Evolutionary conservation across 2,888 invertebrate genomes (phyloP), one percentile per base, ranked within the genome.

Genomic region (Acrobasis consociella): DNA sequence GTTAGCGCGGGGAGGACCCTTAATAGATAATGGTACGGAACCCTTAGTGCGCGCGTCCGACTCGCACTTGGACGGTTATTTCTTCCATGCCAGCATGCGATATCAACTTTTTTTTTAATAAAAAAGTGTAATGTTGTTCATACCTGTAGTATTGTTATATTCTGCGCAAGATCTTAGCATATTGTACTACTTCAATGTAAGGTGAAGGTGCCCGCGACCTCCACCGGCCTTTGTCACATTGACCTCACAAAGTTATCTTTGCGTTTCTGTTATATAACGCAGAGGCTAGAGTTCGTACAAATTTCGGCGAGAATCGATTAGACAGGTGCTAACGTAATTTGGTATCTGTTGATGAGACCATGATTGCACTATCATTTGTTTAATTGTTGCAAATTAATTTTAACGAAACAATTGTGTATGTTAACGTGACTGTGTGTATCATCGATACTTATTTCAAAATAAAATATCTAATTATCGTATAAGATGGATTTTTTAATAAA

Each of bases 141-240:
- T 7, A 5, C 46, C 5, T 46, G 2, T n/a, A 13, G 11, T 3
- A 46, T 8, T 46, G 2, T n/a, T 2, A n/a, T 46, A 11, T 46
- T 50, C 37, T 50, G 50, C 38, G 16, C 31, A 38, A 38, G 50
- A 39, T 51, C 16, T 38, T 15, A 15, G 60, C 38, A 56, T 49
- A 56, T 49, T 58, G 37, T 53, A 37, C 42, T 37, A 49, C 60
- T 59, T 42, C 50, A 59, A 53, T 17, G 60, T 46, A 37, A 71
- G 63, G 69, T 65, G 70, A 80, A 82, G 80, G 82, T 83, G 81
- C 82, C 82, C 76, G 64, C 65, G 42, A 52, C 66, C 71, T 72
- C 73, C 72, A 70, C 71, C 67, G 67, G 68, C 31, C 39, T 67
- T 67, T 70, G 75, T 67, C 76, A 74, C 72, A 64, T 64, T 70